Conservation (phyloP, 2,888 invertebrate genomes). For the Stenchaetothrips biformis region DNA sequence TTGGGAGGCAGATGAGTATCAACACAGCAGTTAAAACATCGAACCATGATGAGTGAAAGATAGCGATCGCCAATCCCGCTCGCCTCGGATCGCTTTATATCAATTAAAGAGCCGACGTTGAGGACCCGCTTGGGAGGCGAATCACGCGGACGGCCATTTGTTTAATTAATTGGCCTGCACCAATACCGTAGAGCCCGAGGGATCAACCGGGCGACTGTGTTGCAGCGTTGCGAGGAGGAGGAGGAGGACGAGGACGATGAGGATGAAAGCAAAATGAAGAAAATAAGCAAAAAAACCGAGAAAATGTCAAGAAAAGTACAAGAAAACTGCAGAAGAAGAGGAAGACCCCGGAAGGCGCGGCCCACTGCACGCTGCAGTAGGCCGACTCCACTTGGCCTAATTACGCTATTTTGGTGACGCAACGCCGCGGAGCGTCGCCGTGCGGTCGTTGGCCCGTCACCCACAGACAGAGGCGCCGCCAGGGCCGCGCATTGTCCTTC, state of each 20-base stretch:
- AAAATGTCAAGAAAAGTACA: not conserved
- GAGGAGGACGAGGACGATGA: not conserved
- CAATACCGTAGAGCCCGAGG: too few species aligned
- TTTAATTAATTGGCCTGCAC: constrained; percentile 4
- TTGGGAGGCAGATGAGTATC: not conserved
- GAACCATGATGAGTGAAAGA: constrained; percentile 18
- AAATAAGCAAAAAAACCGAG: not conserved
- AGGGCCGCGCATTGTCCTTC: too few species aligned
- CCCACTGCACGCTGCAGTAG: not conserved
- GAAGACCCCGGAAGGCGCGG: not conserved
- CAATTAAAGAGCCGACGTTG: not conserved
- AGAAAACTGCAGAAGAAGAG: not conserved
- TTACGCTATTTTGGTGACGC: not conserved
- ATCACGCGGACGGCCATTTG: not conserved
- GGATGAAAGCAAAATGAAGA: not conserved
- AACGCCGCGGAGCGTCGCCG: not conserved
- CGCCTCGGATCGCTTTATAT: not conserved
- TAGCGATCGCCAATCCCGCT: not conserved
- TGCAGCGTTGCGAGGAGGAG: not conserved
- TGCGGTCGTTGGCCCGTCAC: not conserved
- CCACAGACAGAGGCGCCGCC: too few species aligned
- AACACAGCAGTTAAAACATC: not conserved
- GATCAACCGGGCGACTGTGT: too few species aligned
- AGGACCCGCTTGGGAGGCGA: not conserved
- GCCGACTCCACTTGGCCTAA: not conserved